Evolutionary conservation across 1,140 invertebrate genomes (phyloP), one percentile per base, ranked within the genome.

Genomic region (Zaprionus ornatus): DNA sequence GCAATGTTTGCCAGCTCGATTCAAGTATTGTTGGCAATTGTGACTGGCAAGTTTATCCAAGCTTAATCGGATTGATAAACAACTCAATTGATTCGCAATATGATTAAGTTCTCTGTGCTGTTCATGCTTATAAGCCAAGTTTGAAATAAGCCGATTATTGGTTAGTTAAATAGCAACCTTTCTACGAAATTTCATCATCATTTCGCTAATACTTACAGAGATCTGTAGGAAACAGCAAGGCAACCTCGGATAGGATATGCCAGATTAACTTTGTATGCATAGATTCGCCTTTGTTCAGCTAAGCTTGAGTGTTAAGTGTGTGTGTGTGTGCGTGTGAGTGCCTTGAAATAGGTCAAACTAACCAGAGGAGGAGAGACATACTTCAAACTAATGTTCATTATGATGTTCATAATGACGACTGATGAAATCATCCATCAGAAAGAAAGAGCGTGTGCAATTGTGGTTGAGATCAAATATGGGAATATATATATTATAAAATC

Each of bases 341-440:
- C 19, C 55, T 27, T 17, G 12, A 50, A 50, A 62, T 62, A 35
- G 60, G 25, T 62, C 60, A 60, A 37, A 32, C 29, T 32, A 32
- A 9, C 9, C 29, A 32, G 29, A 10, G 9, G 29, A 32, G n/a
- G n/a, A n/a, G n/a, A n/a, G n/a, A n/a, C 5, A 25, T 25, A 25
- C 25, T 5, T 5, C 25, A 68, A 25, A 4, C 37, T 37, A 23
- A 27, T 61, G 29, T 17, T 42, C 0, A 40, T 27, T n/a, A 62
- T 27, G 59, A 54, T 55, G 32, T 10, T 50, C 52, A 64, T 71
- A 37, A 64, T 48, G 17, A 15, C n/a, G 19, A 45, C 3, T 27
- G 62, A 65, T 72, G 61, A 65, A 71, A 65, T 72, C 69, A 65
- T 65, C 23, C 27, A 17, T 21, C 15, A 54, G 45, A 12, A 25